These are phyloP conservation scores for Saturnia pavonia DNA, from an alignment of 2,888 invertebrate genomes.

Conservation along the genomic window DNA sequence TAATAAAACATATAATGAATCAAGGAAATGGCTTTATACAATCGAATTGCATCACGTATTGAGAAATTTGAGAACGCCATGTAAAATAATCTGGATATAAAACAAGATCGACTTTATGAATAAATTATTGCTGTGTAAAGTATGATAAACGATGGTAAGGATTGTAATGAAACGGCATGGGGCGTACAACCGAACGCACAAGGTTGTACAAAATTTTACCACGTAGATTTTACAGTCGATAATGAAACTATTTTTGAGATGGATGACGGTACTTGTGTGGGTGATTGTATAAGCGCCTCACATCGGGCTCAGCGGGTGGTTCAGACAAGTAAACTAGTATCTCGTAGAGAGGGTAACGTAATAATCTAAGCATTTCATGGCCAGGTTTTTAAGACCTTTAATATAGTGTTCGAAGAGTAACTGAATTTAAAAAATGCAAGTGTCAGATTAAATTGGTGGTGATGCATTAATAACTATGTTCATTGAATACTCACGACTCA, in stretches of 20 bases:
- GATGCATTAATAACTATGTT: conserved; percentile 47
- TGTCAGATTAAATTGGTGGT: conserved; percentile 42
- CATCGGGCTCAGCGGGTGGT: conserved; percentile 77
- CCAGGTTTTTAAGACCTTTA: conserved; percentile 60
- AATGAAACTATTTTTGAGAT: conserved; percentile 41
- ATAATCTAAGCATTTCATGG: conserved; percentile 68
- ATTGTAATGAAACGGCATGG: conserved; percentile 75
- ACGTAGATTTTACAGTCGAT: conserved; percentile 42
- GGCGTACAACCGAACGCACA: conserved; percentile 56
- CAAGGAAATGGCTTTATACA: conserved; percentile 63
- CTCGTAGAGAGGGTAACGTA: conserved; percentile 71
- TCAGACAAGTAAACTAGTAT: conserved; percentile 74
- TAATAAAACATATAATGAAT: conserved; percentile 70
- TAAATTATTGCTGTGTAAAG: conserved; percentile 79
- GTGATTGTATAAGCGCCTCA: conserved; percentile 66
- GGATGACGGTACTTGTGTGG: conserved; percentile 56
- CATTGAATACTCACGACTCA: conserved; percentile 72
- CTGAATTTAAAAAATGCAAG: conserved; percentile 29
- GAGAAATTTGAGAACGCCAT: conserved; percentile 73
- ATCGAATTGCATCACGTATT: conserved; percentile 71
- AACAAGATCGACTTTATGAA: conserved; percentile 72
- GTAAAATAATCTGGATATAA: conserved; percentile 72
- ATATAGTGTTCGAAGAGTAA: conserved; percentile 32
- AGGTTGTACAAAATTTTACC: conserved; percentile 42
- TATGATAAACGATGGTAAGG: conserved; percentile 78